A percentile compares a stretch with the other conserved stretches of the same genome.
These are phyloP conservation scores for Scophthalmus maximus DNA, from an alignment of 2,113 vertebrate species.

Conservation along the genomic window DNA sequence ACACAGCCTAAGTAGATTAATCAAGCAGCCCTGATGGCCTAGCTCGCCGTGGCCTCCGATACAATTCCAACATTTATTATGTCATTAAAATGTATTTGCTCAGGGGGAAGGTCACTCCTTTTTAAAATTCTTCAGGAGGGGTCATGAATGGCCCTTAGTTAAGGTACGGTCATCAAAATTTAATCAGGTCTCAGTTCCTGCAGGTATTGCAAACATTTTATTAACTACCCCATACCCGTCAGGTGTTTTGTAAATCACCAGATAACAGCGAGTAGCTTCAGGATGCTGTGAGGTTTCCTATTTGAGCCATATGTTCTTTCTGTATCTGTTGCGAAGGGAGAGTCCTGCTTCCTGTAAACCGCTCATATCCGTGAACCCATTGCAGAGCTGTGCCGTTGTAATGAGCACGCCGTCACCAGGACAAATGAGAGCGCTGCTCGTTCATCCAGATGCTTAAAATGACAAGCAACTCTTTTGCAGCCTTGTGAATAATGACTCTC, in stretches of 20 bases:
- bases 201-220: slow-evolving; percentile 30
- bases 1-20: slow-evolving; percentile 19
- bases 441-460: slow-evolving; percentile 21
- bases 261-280: slow-evolving; percentile 32
- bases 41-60: slow-evolving; percentile 35
- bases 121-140: slow-evolving; percentile 41
- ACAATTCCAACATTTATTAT: slow-evolving; percentile 68
- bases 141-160: slow-evolving; percentile 55
- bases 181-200: slow-evolving; percentile 52
- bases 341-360: not conserved
- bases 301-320: not conserved
- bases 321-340: not conserved
- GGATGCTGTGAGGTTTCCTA: not conserved
- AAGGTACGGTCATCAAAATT: slow-evolving; percentile 49
- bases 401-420: not conserved
- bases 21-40: slow-evolving; percentile 16
- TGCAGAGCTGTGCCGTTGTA: not conserved
- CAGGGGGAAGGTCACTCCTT: slow-evolving; percentile 57
- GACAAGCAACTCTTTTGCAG: slow-evolving; percentile 8
- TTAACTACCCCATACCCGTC: slow-evolving; percentile 26
- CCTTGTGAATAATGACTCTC: slow-evolving; percentile 13
- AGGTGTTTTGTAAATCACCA: slow-evolving; percentile 38
- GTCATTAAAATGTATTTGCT: slow-evolving; percentile 67
- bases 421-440: not conserved
- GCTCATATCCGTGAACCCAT: not conserved